Percentiles rank a stretch among this genome's conserved stretches.
phyloP scores from a whole-genome alignment of 2,113 vertebrate species.

The Poecilia latipinna region DNA sequence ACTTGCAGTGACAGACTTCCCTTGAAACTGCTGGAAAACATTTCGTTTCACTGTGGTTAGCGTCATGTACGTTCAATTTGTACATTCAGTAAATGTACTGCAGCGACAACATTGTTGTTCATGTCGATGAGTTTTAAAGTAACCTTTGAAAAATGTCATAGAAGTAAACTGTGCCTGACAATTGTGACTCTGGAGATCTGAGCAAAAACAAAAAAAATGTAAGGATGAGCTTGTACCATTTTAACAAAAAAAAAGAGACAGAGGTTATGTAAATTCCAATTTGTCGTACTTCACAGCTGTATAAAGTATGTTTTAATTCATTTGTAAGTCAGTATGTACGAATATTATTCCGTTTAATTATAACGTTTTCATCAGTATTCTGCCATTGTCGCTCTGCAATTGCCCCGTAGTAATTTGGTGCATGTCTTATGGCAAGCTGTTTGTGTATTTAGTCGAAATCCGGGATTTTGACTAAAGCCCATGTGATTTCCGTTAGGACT shows the following conservation, averaged over 20 bases:
- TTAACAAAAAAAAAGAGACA: background rate
- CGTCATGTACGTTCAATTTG: no score
- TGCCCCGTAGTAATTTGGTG: no score
- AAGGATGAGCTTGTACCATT: slow-evolving; percentile 26
- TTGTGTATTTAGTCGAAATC: no score
- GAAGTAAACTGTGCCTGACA: slow-evolving; percentile 4
- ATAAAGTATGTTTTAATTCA: fast-evolving
- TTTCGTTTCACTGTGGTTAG: no score
- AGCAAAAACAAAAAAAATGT: fast-evolving
- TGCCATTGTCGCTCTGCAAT: background rate
- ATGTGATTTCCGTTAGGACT: no score
- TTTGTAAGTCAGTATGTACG: no score
- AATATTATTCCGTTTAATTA: background rate
- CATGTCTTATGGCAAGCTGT: no score
- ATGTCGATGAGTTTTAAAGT: background rate
- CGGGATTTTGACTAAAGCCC: no score
- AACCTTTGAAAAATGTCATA: fast-evolving
- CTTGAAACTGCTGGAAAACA: no score
- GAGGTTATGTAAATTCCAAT: background rate
- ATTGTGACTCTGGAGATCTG: fast-evolving
- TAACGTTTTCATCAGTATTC: background rate
- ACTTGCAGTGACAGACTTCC: slow-evolving; percentile 1
- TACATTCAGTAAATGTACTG: no score
- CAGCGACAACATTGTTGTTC: background rate
- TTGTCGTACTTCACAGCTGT: background rate